Percentiles rank a stretch among this genome's conserved stretches.
Conservation (phyloP, 2,113 vertebrate genomes). For the Psophia crepitans region DNA sequence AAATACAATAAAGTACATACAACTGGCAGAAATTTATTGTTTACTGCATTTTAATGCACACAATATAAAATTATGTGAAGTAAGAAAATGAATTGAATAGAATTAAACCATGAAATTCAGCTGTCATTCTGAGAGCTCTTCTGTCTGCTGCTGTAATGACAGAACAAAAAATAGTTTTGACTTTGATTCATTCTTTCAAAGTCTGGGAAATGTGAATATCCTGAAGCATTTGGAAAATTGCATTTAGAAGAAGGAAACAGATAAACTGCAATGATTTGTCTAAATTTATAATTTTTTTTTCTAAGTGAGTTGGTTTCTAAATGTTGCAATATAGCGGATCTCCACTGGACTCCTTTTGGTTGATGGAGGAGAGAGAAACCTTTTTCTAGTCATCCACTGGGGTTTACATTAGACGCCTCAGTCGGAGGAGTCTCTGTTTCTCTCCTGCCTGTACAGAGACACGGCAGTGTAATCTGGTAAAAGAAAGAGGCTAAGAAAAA, state of each 20-base stretch:
- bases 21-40: not conserved
- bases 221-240: not conserved
- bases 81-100: not conserved
- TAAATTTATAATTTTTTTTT: not conserved
- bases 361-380: not conserved
- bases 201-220: not conserved
- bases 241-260: not conserved
- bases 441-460: too few species aligned
- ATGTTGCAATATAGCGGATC: not conserved
- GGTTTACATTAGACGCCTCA: not conserved
- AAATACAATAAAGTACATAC: not conserved
- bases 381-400: not conserved
- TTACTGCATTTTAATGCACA: not conserved
- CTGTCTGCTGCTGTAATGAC: not conserved
- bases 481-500: not conserved
- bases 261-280: not conserved
- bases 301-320: not conserved
- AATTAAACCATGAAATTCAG: not conserved
- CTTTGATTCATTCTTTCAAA: not conserved
- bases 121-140: not conserved
- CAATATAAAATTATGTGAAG: not conserved
- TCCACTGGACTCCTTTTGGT: not conserved
- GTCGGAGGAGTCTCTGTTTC: not conserved
- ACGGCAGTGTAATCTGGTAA: not conserved
- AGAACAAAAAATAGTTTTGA: not conserved